These are phyloP conservation scores for Alloplasta piceator DNA, from an alignment of 2,888 invertebrate species.

Conservation along the genomic window DNA sequence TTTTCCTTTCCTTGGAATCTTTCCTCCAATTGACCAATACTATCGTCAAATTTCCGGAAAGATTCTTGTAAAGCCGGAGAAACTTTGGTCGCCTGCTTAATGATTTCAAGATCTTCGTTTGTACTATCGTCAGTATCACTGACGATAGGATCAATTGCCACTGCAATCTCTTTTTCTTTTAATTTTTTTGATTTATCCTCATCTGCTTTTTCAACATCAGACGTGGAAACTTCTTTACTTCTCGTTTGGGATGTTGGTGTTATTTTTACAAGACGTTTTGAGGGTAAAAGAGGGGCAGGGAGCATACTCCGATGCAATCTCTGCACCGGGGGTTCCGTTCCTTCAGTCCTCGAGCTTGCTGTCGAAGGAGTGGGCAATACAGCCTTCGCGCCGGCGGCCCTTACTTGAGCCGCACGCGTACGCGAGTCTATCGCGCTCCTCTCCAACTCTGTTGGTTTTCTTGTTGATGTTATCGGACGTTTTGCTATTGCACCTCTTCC, in stretches of 20 bases:
- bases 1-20: neutral
- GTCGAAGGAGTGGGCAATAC: neutral
- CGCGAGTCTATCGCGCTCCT: too few species aligned
- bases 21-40: neutral
- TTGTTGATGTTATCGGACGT: neutral
- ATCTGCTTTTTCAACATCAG: neutral
- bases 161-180: neutral
- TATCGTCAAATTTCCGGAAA: neutral
- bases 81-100: neutral
- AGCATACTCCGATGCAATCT: constrained; percentile 19
- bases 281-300: neutral
- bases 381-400: neutral
- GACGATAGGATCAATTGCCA: neutral
- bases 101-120: neutral
- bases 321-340: constrained; percentile 19
- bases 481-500: neutral
- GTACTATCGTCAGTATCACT: neutral
- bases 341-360: neutral
- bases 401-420: too few species aligned
- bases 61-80: neutral
- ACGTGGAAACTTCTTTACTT: too few species aligned
- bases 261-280: neutral
- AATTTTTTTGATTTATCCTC: constrained; percentile 1
- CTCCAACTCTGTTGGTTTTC: neutral
- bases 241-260: too few species aligned